Conservation (phyloP, 2,888 invertebrate genomes). For the Luperina testacea region DNA sequence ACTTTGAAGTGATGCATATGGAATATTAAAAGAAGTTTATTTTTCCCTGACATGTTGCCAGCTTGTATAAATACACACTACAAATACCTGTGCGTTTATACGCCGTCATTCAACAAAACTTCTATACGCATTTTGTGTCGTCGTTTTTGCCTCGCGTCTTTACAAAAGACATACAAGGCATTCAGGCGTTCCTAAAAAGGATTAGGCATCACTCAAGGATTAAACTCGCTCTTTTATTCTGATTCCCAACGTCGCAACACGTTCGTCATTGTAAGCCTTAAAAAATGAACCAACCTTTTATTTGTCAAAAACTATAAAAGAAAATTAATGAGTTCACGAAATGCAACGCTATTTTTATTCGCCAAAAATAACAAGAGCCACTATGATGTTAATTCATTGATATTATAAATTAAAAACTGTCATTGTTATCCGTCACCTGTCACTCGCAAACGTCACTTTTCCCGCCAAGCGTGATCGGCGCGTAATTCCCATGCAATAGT, state of each 20-base stretch:
- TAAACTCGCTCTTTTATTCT: slow-evolving; percentile 79
- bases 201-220: slow-evolving; percentile 79
- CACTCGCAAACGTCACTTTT: slow-evolving; percentile 78
- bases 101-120: slow-evolving; percentile 68
- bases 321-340: slow-evolving; percentile 47
- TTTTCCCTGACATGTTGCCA: slow-evolving; percentile 65
- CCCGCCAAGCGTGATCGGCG: slow-evolving; percentile 81
- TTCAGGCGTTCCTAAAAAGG: slow-evolving; percentile 73
- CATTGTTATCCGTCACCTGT: slow-evolving; percentile 76
- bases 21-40: slow-evolving; percentile 76
- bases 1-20: slow-evolving; percentile 70
- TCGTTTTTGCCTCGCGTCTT: slow-evolving; percentile 70
- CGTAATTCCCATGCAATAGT: slow-evolving; percentile 82
- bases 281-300: slow-evolving; percentile 54
- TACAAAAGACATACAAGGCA: slow-evolving; percentile 73
- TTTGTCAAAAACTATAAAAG: slow-evolving; percentile 38
- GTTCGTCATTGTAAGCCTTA: slow-evolving; percentile 69
- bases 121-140: slow-evolving; percentile 71
- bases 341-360: slow-evolving; percentile 51
- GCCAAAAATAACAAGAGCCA: slow-evolving; percentile 51
- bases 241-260: slow-evolving; percentile 82
- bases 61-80: slow-evolving; percentile 18
- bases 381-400: slow-evolving; percentile 36
- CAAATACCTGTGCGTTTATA: slow-evolving; percentile 62
- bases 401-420: slow-evolving; percentile 63